Percentiles rank a stretch among this genome's conserved stretches.
phyloP scores from a whole-genome alignment of 2,888 invertebrate species.

The Siphlonurus alternatus region DNA sequence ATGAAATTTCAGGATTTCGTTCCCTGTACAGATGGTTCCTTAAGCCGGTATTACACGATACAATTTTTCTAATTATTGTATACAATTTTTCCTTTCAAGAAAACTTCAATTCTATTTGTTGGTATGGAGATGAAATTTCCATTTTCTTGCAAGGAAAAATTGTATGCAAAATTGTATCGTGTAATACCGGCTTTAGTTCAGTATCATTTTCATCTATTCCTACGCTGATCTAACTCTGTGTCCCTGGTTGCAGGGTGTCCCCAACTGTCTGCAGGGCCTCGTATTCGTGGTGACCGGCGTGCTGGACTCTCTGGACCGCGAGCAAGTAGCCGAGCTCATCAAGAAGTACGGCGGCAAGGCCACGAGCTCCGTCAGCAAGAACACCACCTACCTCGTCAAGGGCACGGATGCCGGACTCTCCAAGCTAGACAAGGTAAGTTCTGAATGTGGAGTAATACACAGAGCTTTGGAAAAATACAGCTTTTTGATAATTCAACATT shows the following conservation, averaged over 20 bases:
- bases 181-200: too few species aligned
- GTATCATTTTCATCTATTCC: too few species aligned
- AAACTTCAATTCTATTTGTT: background rate
- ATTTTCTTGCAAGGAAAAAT: too few species aligned
- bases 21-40: slow-evolving; percentile 1
- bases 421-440: slow-evolving; percentile 59
- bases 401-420: slow-evolving; percentile 77
- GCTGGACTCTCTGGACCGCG: slow-evolving; percentile 70
- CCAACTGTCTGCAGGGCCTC: slow-evolving; percentile 49
- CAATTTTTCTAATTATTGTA: too few species aligned
- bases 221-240: too few species aligned
- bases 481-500: background rate
- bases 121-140: background rate
- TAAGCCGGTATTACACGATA: too few species aligned
- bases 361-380: slow-evolving; percentile 53
- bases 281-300: slow-evolving; percentile 72
- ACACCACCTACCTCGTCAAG: slow-evolving; percentile 64
- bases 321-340: slow-evolving; percentile 56
- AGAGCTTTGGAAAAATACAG: too few species aligned
- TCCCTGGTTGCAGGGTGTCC: slow-evolving; percentile 48
- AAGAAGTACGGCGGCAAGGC: slow-evolving; percentile 66
- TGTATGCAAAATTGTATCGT: too few species aligned
- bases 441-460: background rate
- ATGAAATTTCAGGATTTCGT: too few species aligned
- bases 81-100: too few species aligned